A percentile compares a stretch with the other conserved stretches of the same genome.
Evolutionary conservation across 2,797 vertebrate species (phyloP).

Genomic region (Sebastes hubbsi): DNA sequence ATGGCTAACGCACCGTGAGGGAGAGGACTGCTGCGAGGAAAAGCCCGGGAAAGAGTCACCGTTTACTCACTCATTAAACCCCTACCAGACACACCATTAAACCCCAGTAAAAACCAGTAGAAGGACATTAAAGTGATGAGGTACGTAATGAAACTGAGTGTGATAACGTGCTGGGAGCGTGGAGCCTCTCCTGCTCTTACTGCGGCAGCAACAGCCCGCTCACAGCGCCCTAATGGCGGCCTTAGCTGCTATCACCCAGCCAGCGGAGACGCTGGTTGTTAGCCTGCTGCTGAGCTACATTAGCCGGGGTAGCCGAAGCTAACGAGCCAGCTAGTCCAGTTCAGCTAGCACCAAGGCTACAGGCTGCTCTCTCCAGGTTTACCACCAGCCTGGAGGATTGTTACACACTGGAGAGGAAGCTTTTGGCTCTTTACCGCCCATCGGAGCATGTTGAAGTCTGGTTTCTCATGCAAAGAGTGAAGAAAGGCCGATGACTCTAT

Average conservation of each 20-base stretch:
- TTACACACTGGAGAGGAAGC: conserved; percentile 54
- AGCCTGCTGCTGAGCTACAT: conserved; percentile 72
- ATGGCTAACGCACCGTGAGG: too few relatives aligned
- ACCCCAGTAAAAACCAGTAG: too few relatives aligned
- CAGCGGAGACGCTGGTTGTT: conserved; percentile 40
- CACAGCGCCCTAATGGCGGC: conserved; percentile 78
- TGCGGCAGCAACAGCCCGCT: conserved; percentile 61
- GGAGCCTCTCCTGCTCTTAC: conserved; percentile 15
- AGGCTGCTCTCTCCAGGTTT: background rate
- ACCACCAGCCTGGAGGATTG: conserved; percentile 9
- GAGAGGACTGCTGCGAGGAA: too few relatives aligned
- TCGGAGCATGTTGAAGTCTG: conserved; percentile 23
- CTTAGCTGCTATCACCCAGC: conserved; percentile 71
- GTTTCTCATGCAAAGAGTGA: conserved; percentile 2
- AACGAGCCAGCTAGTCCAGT: conserved; percentile 70
- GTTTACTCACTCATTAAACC: too few relatives aligned
- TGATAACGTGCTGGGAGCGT: background rate
- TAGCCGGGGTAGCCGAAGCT: conserved; percentile 75
- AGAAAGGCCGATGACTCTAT: background rate
- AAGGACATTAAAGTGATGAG: too few relatives aligned
- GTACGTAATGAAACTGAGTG: too few relatives aligned
- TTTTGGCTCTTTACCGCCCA: conserved; percentile 26
- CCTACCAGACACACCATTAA: too few relatives aligned
- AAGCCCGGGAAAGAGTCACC: too few relatives aligned
- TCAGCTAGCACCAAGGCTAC: background rate